phyloP scores from a whole-genome alignment of 2,797 vertebrate species.

The Malacoctenus gilli region DNA sequence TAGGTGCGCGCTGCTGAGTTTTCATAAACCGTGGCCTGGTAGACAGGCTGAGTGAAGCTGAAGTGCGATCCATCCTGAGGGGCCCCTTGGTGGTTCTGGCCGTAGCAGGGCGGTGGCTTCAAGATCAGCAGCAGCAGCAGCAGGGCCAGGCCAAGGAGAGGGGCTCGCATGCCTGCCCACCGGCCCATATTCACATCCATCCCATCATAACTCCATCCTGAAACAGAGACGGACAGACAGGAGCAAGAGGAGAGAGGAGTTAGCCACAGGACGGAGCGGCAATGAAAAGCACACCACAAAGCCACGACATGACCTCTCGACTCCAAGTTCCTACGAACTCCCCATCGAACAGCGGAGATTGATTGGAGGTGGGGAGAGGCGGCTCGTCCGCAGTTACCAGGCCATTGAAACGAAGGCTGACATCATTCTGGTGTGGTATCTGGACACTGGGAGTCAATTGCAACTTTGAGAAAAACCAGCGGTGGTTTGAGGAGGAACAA shows the following conservation, averaged over 20 bases:
- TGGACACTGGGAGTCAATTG: constrained; percentile 63
- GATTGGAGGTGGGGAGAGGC: constrained; percentile 28
- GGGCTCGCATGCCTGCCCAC: constrained; percentile 85
- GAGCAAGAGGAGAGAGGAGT: constrained; percentile 19
- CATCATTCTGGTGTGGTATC: constrained; percentile 68
- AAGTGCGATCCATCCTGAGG: constrained; percentile 78
- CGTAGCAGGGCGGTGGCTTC: constrained; percentile 61
- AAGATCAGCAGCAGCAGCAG: constrained; percentile 84
- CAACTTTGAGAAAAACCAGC: constrained; percentile 67
- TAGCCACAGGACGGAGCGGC: constrained; percentile 28
- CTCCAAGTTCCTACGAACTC: constrained; percentile 45
- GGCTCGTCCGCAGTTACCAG: constrained; percentile 32
- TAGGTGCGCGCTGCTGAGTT: constrained; percentile 98
- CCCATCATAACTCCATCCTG: constrained; percentile 90
- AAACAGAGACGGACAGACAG: constrained; percentile 43
- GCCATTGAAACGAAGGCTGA: constrained; percentile 62
- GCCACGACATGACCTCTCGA: constrained; percentile 41
- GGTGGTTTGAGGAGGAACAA: constrained; percentile 69
- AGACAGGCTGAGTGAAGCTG: constrained; percentile 89
- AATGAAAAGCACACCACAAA: constrained; percentile 29
- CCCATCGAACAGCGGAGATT: constrained; percentile 36
- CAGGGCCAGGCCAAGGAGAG: constrained; percentile 81
- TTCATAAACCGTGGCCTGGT: constrained; percentile 93
- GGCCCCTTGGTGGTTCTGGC: constrained; percentile 75
- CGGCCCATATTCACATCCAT: constrained; percentile 92